Base-by-base conservation (phyloP, 2,797 vertebrate genomes). In the Platalea minor region DNA sequence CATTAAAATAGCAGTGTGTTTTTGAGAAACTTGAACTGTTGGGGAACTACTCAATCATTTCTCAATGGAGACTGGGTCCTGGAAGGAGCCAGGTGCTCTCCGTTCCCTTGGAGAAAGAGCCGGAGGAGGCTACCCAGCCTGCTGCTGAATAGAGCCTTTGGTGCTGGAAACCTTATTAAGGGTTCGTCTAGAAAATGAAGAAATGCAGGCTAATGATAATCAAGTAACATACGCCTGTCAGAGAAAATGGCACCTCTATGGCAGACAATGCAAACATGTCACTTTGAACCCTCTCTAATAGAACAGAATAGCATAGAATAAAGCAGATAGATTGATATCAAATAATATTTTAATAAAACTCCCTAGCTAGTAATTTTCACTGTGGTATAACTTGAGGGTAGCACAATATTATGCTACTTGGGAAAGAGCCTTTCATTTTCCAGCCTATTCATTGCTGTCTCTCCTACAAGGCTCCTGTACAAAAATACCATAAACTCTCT, bases 1-100 rank as follows among this genome's bases (percentile, higher is more conserved):
- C 64, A 91, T 97, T 97, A 96, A 97, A 97, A 96, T 92, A 96
- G 92, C 83, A 88, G 39, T 61, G 15, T 93, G 70, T 81, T 96
- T 97, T 95, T 96, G 92, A 97, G 91, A 94, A 94, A 88, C 41
- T 12, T 78, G 85, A 96, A 90, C 68, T 91, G 60, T 39, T 91
- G 86, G 60, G 84, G 72, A 93, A 95, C 85, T 95, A 91, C 86
- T 96, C 93, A 89, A 72, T 95, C 8, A 3, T 92, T 97, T 96
- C 82, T 95, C 70, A 72, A 14, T 11, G 26, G 48, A 76, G n/a
- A 56, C 18, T 0, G 1, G 69, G 25, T 48, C 11, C n/a, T 78
- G 41, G 53, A 72, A 80, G 24, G 21, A 78, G 35, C 19, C 6
- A 9, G 39, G 41, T 75, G n/a, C 19, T 61, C 59, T 46, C 59